Evolutionary conservation across 2,888 invertebrate species (phyloP).

Genomic region (Bedellia somnulentella): DNA sequence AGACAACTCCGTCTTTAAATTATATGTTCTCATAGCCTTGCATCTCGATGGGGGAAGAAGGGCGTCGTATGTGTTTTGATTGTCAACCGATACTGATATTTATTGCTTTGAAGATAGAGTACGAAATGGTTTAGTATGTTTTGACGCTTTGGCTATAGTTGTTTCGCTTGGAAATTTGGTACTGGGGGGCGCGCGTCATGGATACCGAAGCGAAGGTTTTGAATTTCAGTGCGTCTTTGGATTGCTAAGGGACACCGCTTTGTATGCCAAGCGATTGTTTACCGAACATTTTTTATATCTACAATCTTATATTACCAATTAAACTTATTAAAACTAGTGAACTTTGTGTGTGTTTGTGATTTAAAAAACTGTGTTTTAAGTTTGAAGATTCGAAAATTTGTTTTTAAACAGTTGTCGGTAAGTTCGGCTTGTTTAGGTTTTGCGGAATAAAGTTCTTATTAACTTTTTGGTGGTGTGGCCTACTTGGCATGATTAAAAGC

Average conservation of each 20-base stretch:
- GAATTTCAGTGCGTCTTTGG: constrained; percentile 62
- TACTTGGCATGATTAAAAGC: constrained; percentile 33
- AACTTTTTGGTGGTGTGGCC: constrained; percentile 45
- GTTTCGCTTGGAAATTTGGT: constrained; percentile 40
- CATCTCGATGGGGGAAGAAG: constrained; percentile 18
- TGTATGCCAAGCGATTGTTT: constrained; percentile 52
- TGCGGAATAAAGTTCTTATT: constrained; percentile 25
- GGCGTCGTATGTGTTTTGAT: constrained; percentile 17
- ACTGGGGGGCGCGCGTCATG: constrained; percentile 60
- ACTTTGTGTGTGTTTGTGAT: no score
- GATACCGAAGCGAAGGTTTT: constrained; percentile 58
- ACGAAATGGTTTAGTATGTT: constrained; percentile 5
- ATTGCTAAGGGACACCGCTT: constrained; percentile 56
- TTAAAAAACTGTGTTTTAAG: constrained; percentile 1
- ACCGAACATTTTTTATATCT: constrained; percentile 41
- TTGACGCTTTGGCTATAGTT: constrained; percentile 17
- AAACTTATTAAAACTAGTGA: background rate
- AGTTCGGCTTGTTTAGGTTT: constrained; percentile 38
- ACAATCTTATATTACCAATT: no score
- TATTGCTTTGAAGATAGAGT: constrained; percentile 4
- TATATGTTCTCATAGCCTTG: constrained; percentile 62
- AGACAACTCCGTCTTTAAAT: constrained; percentile 52
- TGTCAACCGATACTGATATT: constrained; percentile 14
- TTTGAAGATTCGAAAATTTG: constrained; percentile 1
- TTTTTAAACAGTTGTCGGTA: constrained; percentile 20